Conservation (phyloP, 1,140 invertebrate genomes). For the Sycophila sp. region DNA sequence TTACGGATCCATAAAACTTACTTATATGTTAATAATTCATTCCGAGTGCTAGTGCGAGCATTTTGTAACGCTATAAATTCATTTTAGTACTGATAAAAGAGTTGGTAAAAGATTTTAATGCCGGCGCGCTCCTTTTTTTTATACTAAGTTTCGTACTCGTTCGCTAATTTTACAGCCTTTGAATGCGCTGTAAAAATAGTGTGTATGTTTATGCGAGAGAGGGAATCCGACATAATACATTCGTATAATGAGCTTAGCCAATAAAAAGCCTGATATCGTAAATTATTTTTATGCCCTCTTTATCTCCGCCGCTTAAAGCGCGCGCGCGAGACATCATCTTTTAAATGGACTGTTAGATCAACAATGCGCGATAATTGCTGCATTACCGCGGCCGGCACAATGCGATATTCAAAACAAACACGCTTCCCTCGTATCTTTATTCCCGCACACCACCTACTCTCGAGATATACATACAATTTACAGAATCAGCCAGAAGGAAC, state of each 20-base stretch:
- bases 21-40: slow-evolving; percentile 38
- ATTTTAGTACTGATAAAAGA: slow-evolving; percentile 41
- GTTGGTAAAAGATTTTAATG: slow-evolving; percentile 40
- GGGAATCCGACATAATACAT: slow-evolving; percentile 36
- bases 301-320: background rate
- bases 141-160: slow-evolving; percentile 34
- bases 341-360: background rate
- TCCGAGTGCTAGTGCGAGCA: slow-evolving; percentile 27
- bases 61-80: slow-evolving; percentile 42
- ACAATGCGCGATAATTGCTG: background rate
- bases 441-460: too few species aligned
- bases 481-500: too few species aligned
- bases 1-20: slow-evolving; percentile 33
- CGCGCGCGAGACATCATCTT: background rate
- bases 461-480: too few species aligned
- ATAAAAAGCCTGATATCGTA: slow-evolving; percentile 31
- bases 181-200: slow-evolving; percentile 35
- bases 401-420: background rate
- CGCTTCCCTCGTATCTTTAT: background rate
- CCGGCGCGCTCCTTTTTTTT: background rate
- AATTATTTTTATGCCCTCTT: slow-evolving; percentile 24
- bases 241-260: slow-evolving; percentile 25
- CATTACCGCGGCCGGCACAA: background rate
- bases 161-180: slow-evolving; percentile 37
- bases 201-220: background rate